phyloP scores from a whole-genome alignment of 2,888 invertebrate species.

The Acanthosepion esculentum region DNA sequence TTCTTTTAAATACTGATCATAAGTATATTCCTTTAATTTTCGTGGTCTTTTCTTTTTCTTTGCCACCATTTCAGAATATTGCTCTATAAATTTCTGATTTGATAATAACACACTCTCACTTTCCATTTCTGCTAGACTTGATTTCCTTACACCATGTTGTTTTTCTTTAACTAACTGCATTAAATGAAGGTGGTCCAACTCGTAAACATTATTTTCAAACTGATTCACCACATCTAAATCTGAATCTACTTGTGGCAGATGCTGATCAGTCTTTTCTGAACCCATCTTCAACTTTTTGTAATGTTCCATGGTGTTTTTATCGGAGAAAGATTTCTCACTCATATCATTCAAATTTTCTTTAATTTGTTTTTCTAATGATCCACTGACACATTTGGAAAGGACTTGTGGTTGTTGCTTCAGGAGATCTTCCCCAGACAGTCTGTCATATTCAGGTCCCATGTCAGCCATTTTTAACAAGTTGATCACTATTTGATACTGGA shows the following conservation, averaged over 20 bases:
- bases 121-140: not conserved
- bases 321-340: not conserved
- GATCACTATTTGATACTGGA: constrained; percentile 54
- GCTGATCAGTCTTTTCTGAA: constrained; percentile 47
- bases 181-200: not conserved
- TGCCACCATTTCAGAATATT: not conserved
- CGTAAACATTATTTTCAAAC: not conserved
- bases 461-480: constrained; percentile 58
- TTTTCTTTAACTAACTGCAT: not conserved
- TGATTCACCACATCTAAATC: constrained; percentile 46
- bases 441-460: constrained; percentile 59
- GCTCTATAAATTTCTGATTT: constrained; percentile 44
- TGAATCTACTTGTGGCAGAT: not conserved
- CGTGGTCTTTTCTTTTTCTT: not conserved
- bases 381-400: not conserved
- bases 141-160: not conserved
- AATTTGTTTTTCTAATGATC: not conserved
- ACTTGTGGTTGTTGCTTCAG: constrained; percentile 39
- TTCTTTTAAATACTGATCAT: constrained; percentile 41
- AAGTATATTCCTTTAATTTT: constrained; percentile 43
- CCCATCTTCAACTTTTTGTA: not conserved
- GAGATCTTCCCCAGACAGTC: constrained; percentile 43
- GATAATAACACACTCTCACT: not conserved
- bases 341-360: not conserved
- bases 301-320: not conserved